These are phyloP conservation scores for Thalpophila matura DNA, from an alignment of 2,888 invertebrate species.

Conservation along the genomic window DNA sequence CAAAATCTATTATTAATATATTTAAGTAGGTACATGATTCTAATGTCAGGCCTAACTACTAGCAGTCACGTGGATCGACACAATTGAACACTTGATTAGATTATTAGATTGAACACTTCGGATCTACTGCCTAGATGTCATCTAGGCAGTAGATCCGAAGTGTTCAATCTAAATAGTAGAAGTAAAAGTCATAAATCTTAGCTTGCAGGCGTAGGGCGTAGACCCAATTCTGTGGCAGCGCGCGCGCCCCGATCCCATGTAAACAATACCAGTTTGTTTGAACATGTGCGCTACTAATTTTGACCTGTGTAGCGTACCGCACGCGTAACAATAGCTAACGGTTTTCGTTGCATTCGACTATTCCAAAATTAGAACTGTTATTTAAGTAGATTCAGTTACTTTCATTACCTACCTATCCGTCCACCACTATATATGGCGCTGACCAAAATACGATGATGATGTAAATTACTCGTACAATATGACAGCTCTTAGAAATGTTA, in stretches of 20 bases:
- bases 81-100: too few species aligned
- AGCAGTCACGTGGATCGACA: not conserved
- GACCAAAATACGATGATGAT: conserved; percentile 25
- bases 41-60: not conserved
- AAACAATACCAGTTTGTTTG: conserved; percentile 88
- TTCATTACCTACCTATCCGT: conserved; percentile 30
- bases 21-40: too few species aligned
- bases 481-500: conserved; percentile 5
- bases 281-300: conserved; percentile 90
- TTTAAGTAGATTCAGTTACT: conserved; percentile 52
- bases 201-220: conserved; percentile 59
- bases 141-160: not conserved
- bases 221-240: conserved; percentile 65
- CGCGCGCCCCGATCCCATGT: conserved; percentile 72
- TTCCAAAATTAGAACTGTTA: conserved; percentile 76
- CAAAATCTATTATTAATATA: not conserved
- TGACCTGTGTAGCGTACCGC: conserved; percentile 84
- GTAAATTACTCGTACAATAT: conserved; percentile 8
- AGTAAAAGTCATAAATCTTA: conserved; percentile 53
- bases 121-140: too few species aligned
- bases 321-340: conserved; percentile 88
- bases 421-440: conserved; percentile 25
- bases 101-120: too few species aligned
- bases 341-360: conserved; percentile 81
- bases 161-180: conserved; percentile 35